Base-by-base conservation (phyloP, 2,113 vertebrate species). In the Cryptoleucopteryx plumbea region DNA sequence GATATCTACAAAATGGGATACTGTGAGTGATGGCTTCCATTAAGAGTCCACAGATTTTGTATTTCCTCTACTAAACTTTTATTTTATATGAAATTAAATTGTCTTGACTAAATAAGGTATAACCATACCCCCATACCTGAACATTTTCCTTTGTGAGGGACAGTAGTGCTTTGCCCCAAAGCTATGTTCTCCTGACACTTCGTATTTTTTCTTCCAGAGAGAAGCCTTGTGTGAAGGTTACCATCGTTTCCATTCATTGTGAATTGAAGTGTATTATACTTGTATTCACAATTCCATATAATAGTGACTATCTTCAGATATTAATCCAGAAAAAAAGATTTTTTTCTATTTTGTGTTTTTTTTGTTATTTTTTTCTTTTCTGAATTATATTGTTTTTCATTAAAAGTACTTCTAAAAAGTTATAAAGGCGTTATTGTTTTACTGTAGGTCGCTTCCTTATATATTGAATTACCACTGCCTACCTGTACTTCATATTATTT, bases 381-480 rank as follows among this genome's bases (percentile, higher is more conserved):
- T 6, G 3, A 71, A 61, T 45, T 18, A 3, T 27, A 15, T 31
- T 43, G 3, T 10, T 87, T 85, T 92, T 74, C 8, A 21, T 53
- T 84, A 77, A 5, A 91, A 87, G 56, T 91, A 20, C 3, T 77
- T 86, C 45, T 12, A 6, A 27, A 50, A 86, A 50, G 9, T n/a
- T 88, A 36, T 10, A 65, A 79, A 82, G 2, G 4, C 75, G 9
- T 67, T 26, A 71, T 6, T 68, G 16, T 17, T 94, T 83, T 88
- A 47, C 5, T 52, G 7, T 29, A 23, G 10, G 11, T 77, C 0
- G 0, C 10, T 75, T 45, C 27, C 17, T 86, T 58, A 21, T 36
- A 45, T 67, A 62, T n/a, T 68, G 23, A 59, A 67, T 85, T 88
- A 48, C 12, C 19, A 31, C 43, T 80, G 38, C 19, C 25, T 82